Evolutionary conservation across 2,797 vertebrate species (phyloP).

Genomic region (Orientallactaga sibirica): DNA sequence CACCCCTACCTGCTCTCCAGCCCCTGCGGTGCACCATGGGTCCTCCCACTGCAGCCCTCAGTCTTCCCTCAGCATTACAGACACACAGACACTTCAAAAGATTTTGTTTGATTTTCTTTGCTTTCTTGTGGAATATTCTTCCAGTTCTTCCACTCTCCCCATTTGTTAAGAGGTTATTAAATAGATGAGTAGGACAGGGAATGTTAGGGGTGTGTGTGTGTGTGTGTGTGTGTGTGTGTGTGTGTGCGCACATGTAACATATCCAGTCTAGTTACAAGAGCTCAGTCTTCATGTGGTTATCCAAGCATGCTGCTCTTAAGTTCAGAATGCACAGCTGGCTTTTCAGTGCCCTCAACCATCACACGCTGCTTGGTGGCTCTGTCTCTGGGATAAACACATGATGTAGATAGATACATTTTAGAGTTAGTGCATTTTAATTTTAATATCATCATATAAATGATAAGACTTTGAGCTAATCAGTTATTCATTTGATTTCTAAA

Average conservation of each 20-base stretch:
- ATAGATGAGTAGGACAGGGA: neutral
- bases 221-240: neutral
- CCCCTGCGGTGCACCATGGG: neutral
- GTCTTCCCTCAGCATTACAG: neutral
- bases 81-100: too few species aligned
- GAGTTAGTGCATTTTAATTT: conserved; percentile 37
- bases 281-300: neutral
- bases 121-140: conserved; percentile 7
- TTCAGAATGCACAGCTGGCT: neutral
- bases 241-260: neutral
- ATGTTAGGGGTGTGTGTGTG: neutral
- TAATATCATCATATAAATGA: conserved; percentile 18
- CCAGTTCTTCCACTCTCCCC: neutral
- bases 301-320: neutral
- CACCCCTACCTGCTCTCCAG: neutral
- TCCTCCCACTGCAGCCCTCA: neutral
- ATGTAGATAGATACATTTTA: neutral
- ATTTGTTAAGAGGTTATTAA: neutral
- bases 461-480: conserved; percentile 28
- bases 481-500: conserved; percentile 57
- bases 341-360: neutral
- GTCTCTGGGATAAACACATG: neutral
- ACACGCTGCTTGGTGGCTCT: neutral
- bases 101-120: conserved; percentile 14
- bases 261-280: neutral